Percentiles rank a stretch among this genome's conserved stretches.
These are phyloP conservation scores for Struthio camelus DNA, from an alignment of 2,113 vertebrate species.

Conservation along the genomic window DNA sequence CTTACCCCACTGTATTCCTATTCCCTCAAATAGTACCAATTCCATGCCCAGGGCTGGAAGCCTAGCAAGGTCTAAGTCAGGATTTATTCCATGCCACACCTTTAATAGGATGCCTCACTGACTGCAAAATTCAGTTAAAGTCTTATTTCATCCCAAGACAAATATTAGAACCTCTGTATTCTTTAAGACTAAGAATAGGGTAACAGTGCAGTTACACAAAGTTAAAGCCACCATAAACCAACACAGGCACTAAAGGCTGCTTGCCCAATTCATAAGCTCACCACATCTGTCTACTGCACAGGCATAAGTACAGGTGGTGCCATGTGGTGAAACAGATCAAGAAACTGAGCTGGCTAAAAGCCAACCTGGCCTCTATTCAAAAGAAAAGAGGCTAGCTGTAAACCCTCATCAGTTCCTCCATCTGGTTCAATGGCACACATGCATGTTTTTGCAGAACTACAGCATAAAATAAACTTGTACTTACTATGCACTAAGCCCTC, in stretches of 20 bases:
- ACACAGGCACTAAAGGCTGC: background rate
- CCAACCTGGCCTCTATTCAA: background rate
- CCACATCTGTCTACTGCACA: background rate
- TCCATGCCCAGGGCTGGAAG: background rate
- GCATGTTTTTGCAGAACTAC: background rate
- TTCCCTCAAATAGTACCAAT: background rate
- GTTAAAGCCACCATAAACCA: background rate
- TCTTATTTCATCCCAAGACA: background rate
- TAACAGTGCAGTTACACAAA: background rate
- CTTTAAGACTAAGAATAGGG: background rate
- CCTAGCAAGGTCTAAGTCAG: background rate
- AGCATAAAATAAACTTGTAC: background rate
- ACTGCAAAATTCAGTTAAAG: background rate
- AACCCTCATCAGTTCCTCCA: background rate
- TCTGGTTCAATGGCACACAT: background rate
- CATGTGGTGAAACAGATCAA: background rate
- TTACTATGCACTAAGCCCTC: background rate
- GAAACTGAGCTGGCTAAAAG: background rate
- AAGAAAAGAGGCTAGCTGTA: background rate
- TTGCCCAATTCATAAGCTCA: background rate
- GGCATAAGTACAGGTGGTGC: background rate
- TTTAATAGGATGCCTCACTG: background rate
- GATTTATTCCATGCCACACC: background rate
- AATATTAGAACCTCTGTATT: background rate
- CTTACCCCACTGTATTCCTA: background rate